Evolutionary conservation across 2,888 invertebrate genomes (phyloP), one percentile per base, ranked within the genome.

Genomic region (Toxonevra muliebris): DNA sequence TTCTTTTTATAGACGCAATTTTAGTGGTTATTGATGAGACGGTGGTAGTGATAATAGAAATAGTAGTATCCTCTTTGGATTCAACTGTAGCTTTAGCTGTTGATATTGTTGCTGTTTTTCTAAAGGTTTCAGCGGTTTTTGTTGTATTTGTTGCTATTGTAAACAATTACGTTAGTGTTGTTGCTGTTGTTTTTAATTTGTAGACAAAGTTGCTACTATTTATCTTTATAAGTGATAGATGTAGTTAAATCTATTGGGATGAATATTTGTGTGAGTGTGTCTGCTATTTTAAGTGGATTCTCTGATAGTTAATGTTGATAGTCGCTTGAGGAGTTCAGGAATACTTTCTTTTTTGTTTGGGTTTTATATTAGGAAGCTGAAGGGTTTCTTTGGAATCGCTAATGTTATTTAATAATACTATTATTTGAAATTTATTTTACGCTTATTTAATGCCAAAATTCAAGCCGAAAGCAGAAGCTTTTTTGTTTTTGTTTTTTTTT

Each of bases 1-100:
- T 82, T 79, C 82, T 80, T 79, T 81, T 81, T 77, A 82, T 80
- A 75, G 82, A 76, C 81, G 81, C 81, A 82, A 81, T 81, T 82
- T 78, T 82, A 80, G 79, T 79, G 78, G 76, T 74, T 82, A 75
- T 76, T 75, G 69, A 65, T 70, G 71, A 70, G 72, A 75, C 75
- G 72, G 72, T 58, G 64, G 50, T 64, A 71, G 72, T 69, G 69
- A 72, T 74, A 65, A 63, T 74, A 69, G 55, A 15, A n/a, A 30
- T 40, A 13, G 42, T 30, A 30, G 30, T 50, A 12, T 20, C 12
- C 30, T 58, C 17, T 50, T 30, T n/a, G 13, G 48, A 12, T 10
- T 30, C 20, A 30, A 55, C 75, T 75, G 70, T 70, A 59, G 68
- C 65, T 70, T 52, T 63, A 68, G 59, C 50, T 55, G 57, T 61